Evolutionary conservation across 2,888 invertebrate genomes (phyloP).

Genomic region (Drosophila basisetae): DNA sequence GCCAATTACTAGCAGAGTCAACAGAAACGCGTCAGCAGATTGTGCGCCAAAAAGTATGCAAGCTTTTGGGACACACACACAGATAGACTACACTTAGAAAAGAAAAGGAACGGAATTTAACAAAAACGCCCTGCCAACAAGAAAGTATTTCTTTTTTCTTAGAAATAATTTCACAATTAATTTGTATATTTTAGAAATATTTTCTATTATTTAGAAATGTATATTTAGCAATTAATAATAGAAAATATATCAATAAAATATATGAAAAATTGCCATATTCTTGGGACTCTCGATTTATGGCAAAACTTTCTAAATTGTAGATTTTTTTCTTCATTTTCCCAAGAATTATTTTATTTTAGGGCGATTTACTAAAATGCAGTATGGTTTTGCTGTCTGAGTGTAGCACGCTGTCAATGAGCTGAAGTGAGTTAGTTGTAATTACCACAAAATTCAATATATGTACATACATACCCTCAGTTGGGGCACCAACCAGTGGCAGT

Average conservation of each 20-base stretch:
- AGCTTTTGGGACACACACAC: conserved; percentile 15
- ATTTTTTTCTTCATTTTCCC: background rate
- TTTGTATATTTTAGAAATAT: background rate
- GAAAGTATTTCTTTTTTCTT: background rate
- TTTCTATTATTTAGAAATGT: too few species aligned
- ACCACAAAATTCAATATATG: conserved; percentile 79
- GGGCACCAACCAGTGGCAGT: conserved; percentile 11
- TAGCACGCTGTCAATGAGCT: conserved; percentile 60
- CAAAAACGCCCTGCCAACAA: background rate
- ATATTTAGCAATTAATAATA: background rate
- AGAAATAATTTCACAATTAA: background rate
- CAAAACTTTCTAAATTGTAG: background rate
- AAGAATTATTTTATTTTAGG: background rate
- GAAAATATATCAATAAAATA: background rate
- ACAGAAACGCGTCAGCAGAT: conserved; percentile 69
- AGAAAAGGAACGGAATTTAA: background rate
- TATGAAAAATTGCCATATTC: background rate
- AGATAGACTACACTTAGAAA: background rate
- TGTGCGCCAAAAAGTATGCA: conserved; percentile 72
- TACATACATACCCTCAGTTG: conserved; percentile 41
- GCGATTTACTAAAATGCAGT: background rate
- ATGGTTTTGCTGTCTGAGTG: background rate
- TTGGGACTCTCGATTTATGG: background rate
- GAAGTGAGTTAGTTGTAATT: conserved; percentile 79
- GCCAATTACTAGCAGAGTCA: conserved; percentile 75